These are phyloP conservation scores for Fistularia commersonii DNA, from an alignment of 2,797 vertebrate genomes.

Conservation along the genomic window DNA sequence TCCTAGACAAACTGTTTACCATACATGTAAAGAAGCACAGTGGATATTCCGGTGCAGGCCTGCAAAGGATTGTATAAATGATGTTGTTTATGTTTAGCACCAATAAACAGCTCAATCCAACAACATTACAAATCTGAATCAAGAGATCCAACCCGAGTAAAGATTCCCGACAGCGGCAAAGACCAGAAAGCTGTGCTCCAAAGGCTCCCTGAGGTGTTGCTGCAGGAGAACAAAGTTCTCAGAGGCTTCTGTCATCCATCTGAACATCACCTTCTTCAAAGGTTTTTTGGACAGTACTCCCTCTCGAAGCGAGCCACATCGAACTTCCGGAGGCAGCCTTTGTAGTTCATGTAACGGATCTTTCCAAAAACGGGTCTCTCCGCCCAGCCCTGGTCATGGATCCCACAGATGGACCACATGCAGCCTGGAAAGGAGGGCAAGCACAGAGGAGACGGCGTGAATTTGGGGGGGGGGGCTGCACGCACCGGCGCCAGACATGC, in stretches of 20 bases:
- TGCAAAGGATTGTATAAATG: too few relatives aligned
- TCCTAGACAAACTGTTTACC: too few relatives aligned
- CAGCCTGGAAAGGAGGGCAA: conserved; percentile 69
- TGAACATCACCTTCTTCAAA: conserved; percentile 5
- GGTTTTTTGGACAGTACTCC: conserved; percentile 64
- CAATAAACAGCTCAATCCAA: too few relatives aligned
- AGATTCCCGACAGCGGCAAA: background rate
- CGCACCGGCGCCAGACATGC: too few relatives aligned
- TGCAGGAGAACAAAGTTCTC: background rate
- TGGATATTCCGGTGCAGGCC: too few relatives aligned
- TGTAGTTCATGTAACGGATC: conserved; percentile 92
- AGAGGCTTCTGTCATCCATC: background rate
- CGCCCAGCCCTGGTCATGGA: conserved; percentile 87
- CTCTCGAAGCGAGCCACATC: conserved; percentile 79
- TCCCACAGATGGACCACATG: conserved; percentile 90
- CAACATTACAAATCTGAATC: background rate
- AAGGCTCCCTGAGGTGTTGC: conserved; percentile 9
- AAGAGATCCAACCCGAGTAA: background rate
- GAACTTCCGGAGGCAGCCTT: conserved; percentile 88
- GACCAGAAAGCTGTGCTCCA: background rate
- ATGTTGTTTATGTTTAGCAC: too few relatives aligned
- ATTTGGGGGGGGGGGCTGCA: too few relatives aligned
- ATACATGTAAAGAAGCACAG: too few relatives aligned
- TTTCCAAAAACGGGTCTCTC: conserved; percentile 85
- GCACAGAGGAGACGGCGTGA: background rate